Conservation (phyloP, 2,888 invertebrate genomes). For the Parnassius apollo region DNA sequence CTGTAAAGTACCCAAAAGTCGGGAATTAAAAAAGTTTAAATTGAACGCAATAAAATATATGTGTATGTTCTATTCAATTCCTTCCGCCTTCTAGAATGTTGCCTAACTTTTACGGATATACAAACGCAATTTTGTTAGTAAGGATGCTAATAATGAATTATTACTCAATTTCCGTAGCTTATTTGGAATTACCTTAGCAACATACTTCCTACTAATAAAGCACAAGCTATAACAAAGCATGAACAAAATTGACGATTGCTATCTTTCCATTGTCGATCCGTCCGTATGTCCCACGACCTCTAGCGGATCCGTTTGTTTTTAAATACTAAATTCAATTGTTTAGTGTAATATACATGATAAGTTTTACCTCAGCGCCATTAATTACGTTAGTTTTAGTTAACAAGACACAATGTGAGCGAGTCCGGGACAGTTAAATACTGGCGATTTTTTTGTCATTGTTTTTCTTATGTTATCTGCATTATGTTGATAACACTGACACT, state of each 20-base stretch:
- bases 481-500: slow-evolving; percentile 9
- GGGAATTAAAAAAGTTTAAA: no score
- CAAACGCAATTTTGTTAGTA: slow-evolving; percentile 12
- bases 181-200: slow-evolving; percentile 16
- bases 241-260: slow-evolving; percentile 66
- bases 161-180: slow-evolving; percentile 19
- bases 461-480: slow-evolving; percentile 14
- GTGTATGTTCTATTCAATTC: no score
- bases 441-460: slow-evolving; percentile 28
- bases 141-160: slow-evolving; percentile 16
- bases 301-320: slow-evolving; percentile 46
- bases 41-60: no score
- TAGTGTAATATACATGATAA: slow-evolving; percentile 41
- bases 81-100: no score
- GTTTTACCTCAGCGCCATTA: slow-evolving; percentile 39
- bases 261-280: slow-evolving; percentile 48
- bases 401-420: slow-evolving; percentile 37
- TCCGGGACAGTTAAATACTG: slow-evolving; percentile 34
- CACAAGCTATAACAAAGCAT: slow-evolving; percentile 50
- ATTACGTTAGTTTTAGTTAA: slow-evolving; percentile 46
- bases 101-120: slow-evolving; percentile 5
- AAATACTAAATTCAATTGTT: slow-evolving; percentile 58
- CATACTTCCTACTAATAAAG: slow-evolving; percentile 48
- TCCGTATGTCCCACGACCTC: slow-evolving; percentile 70
- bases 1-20: no score